Base-by-base conservation (phyloP, 2,888 invertebrate genomes). In the Himalopsyche anomala region DNA sequence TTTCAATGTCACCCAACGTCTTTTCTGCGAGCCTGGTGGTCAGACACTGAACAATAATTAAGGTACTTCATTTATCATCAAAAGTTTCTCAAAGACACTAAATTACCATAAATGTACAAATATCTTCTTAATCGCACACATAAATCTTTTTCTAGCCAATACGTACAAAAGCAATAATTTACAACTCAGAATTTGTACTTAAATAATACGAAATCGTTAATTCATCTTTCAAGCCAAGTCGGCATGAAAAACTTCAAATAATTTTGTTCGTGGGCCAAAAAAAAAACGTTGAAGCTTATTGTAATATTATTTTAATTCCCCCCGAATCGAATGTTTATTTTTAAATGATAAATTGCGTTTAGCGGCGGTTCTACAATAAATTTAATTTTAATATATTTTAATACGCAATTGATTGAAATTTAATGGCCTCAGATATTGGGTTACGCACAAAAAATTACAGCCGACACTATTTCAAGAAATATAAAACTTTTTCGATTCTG, bases 221-320 rank as follows among this genome's bases (percentile, higher is more conserved):
- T 85, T 82, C 38, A 56, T 45, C 82, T 74, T 3, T 82, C 19
- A 74, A 81, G 74, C 74, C 82, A n/a, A 56, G 45, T 62, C 40
- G 69, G 42, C 42, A 69, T 84, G 56, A 80, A 36, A 81, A 81
- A 62, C 56, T 45, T 42, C 36, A 62, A 40, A 40, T 5, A 40
- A 28, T 81, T 84, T 84, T 45, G 40, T 51, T 54, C 17, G 81
- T 54, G 45, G 19, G 62, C 19, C 19, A 62, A 62, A 62, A 62
- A 51, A 51, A 62, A 62, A 62, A 19, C 62, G 56, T 45, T 81
- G 19, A 69, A 69, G 81, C 80, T 62, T 84, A 84, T 84, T 69
- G 40, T 69, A 51, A 84, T 62, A 69, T 84, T 84, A 84, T 84
- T 84, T 81, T 84, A 84, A 84, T 84, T 81, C 36, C 17, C 55